phyloP scores from a whole-genome alignment of 2,113 vertebrate species.

The Gavialis gangeticus region DNA sequence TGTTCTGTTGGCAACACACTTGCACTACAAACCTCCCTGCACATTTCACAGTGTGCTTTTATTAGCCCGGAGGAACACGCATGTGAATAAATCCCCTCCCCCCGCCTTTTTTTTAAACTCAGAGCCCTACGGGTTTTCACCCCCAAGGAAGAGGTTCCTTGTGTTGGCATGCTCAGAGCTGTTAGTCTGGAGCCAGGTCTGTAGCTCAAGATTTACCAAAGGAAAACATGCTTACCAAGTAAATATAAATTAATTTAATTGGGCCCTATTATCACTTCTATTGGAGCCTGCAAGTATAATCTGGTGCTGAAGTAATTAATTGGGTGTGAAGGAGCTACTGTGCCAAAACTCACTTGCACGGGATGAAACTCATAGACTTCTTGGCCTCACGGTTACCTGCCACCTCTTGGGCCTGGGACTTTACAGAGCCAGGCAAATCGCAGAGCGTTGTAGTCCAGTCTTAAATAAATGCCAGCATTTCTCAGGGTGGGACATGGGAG shows the following conservation, averaged over 20 bases:
- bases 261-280: conserved; percentile 81
- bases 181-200: not conserved
- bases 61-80: not conserved
- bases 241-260: conserved; percentile 81
- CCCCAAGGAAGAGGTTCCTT: conserved; percentile 1
- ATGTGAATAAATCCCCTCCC: not conserved
- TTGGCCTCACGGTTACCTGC: conserved; percentile 66
- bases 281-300: conserved; percentile 77
- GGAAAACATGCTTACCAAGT: conserved; percentile 60
- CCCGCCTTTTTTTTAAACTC: not conserved
- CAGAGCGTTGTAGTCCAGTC: not conserved
- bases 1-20: conserved; percentile 20
- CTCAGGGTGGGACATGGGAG: not conserved
- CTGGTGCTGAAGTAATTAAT: conserved; percentile 83
- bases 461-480: conserved; percentile 1
- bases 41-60: not conserved
- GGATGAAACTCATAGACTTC: conserved; percentile 57
- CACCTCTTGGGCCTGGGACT: conserved; percentile 62
- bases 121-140: not conserved
- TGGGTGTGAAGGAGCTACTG: conserved; percentile 78
- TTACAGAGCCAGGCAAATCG: not conserved
- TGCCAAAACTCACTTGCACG: conserved; percentile 79
- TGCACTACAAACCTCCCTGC: not conserved
- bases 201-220: conserved; percentile 56
- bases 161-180: conserved; percentile 39